Percentiles rank a stretch among this genome's conserved stretches.
These are phyloP conservation scores for Bembecia ichneumoniformis DNA, from an alignment of 2,888 invertebrate genomes.

Conservation along the genomic window DNA sequence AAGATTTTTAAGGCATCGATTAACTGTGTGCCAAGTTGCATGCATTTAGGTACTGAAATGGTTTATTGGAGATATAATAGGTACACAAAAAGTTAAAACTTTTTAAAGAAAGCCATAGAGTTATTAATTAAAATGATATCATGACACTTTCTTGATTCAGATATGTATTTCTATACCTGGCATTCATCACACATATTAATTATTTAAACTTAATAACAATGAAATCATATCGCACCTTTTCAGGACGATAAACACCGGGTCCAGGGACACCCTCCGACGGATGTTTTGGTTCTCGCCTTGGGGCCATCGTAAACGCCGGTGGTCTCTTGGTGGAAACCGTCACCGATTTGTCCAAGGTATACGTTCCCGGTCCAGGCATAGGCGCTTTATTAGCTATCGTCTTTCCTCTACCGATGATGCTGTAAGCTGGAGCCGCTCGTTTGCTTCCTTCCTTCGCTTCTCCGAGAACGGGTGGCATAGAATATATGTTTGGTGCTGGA, in stretches of 20 bases:
- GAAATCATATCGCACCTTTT: conserved; percentile 57
- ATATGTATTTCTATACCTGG: no score
- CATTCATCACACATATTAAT: not conserved
- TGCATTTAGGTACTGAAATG: no score
- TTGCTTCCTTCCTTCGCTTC: conserved; percentile 67
- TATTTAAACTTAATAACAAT: not conserved
- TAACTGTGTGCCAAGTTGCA: no score
- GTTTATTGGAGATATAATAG: no score
- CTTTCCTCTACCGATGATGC: conserved; percentile 88
- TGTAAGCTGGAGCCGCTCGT: conserved; percentile 87
- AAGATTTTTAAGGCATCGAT: no score
- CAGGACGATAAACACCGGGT: conserved; percentile 78
- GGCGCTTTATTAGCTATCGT: conserved; percentile 46
- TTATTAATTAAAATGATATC: no score
- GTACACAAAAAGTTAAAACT: no score
- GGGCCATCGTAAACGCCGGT: conserved; percentile 91
- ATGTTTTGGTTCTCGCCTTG: conserved; percentile 47
- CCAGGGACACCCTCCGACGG: conserved; percentile 61
- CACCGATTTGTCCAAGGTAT: conserved; percentile 73
- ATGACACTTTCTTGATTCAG: no score
- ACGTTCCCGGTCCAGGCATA: conserved; percentile 88
- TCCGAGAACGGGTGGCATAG: conserved; percentile 84
- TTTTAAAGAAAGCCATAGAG: no score
- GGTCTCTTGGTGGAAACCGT: conserved; percentile 62
- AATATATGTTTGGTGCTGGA: conserved; percentile 90